Evolutionary conservation across 2,113 vertebrate species (phyloP).

Genomic region (Vulpes ferrilata): DNA sequence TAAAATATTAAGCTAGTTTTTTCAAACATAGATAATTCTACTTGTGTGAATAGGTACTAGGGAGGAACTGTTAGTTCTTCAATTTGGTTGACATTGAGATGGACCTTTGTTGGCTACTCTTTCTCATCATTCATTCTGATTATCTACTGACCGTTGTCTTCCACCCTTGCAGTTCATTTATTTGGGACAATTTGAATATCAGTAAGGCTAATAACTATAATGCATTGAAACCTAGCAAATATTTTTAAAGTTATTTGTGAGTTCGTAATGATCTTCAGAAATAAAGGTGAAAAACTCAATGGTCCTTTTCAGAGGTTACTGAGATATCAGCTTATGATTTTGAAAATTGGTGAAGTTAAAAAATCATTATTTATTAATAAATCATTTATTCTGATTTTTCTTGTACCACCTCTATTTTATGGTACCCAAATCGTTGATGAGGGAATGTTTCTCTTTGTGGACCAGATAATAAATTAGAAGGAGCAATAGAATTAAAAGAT

Average conservation of each 20-base stretch:
- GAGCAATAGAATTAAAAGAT: neutral
- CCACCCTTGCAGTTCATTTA: neutral
- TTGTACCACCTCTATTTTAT: neutral
- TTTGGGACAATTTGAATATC: neutral
- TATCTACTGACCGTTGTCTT: neutral
- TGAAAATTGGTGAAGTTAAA: neutral
- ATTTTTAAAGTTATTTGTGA: neutral
- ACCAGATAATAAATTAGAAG: neutral
- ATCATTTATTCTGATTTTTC: neutral
- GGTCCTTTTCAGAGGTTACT: neutral
- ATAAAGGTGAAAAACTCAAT: neutral
- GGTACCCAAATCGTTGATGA: neutral
- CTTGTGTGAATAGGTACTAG: neutral
- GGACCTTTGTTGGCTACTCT: neutral
- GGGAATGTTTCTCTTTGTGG: neutral
- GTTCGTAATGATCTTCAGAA: neutral
- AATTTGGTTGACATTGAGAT: neutral
- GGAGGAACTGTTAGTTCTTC: neutral
- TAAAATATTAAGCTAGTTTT: neutral
- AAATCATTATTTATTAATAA: neutral
- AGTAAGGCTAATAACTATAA: neutral
- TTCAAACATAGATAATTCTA: neutral
- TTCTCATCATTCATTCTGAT: neutral
- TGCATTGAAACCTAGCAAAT: neutral
- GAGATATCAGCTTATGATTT: conserved; percentile 17